These are phyloP conservation scores for Gorsachius magnificus DNA, from an alignment of 2,797 vertebrate species.

Conservation along the genomic window DNA sequence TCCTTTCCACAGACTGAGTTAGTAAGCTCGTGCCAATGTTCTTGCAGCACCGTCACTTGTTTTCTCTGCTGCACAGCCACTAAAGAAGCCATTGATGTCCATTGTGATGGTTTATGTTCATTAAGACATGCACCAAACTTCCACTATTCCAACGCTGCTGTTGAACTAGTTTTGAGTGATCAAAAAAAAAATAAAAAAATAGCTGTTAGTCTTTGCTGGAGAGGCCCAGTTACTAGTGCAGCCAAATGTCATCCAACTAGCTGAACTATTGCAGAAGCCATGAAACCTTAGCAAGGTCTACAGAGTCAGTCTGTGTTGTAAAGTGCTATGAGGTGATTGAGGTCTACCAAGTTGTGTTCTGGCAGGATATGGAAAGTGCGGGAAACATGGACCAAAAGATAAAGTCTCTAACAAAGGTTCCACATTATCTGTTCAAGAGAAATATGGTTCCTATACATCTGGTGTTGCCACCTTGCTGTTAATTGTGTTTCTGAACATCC, in stretches of 20 bases:
- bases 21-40: not conserved
- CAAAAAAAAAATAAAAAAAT: not conserved
- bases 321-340: not conserved
- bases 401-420: not conserved
- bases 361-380: not conserved
- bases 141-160: fast-evolving
- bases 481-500: not conserved
- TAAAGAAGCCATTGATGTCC: not conserved
- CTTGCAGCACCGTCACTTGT: not conserved
- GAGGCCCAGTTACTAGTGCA: not conserved
- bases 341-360: not conserved
- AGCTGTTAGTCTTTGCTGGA: not conserved
- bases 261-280: not conserved
- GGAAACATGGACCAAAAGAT: not conserved
- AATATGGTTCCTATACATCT: not conserved
- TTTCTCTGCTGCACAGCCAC: not conserved
- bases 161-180: not conserved
- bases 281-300: not conserved
- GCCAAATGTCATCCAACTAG: not conserved
- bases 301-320: not conserved
- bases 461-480: not conserved
- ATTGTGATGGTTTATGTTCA: not conserved
- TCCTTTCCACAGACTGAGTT: not conserved
- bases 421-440: not conserved
- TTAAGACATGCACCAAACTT: not conserved